Evolutionary conservation across 2,797 vertebrate species (phyloP), one percentile per base, ranked within the genome.

Genomic region (Zenarchopterus dispar): DNA sequence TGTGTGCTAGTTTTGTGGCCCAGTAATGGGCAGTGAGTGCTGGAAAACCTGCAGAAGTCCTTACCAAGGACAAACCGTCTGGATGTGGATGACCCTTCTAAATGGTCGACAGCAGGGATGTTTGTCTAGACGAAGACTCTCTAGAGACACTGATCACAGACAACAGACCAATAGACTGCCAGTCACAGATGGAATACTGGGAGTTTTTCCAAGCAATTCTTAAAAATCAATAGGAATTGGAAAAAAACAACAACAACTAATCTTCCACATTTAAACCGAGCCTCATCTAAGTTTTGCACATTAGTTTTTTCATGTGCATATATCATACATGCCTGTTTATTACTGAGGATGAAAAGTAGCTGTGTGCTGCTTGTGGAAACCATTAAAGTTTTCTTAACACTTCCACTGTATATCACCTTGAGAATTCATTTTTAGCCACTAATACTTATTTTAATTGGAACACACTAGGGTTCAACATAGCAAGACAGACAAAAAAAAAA

Each of bases 81-180:
- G 59, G 28, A 76, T 56, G 75, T 65, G 75, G 78, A 82, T 73
- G 73, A 78, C 70, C 64, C 70, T 47, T 49, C 66, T 88, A 83
- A 86, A 80, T 66, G 62, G 71, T 10, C 45, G 63, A 75, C 67
- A 80, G 51, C 22, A 8, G 67, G 59, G 44, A 43, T 74, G 78
- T 75, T 84, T 59, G 80, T 83, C 79, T 81, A 70, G 79, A 87
- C 67, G 11, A 67, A 46, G 28, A 45, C 68, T 75, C 53, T 78
- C 85, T 70, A 55, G 56, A 78, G 77, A 87, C 81, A 84, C 77
- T 80, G 81, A 84, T 80, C 62, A 70, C 56, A 75, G 58, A 77
- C 78, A 76, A 51, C 62, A 69, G 70, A 84, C 56, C 51, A 53
- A 62, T 19, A 57, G 56, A 66, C 67, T 70, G 70, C 80, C 70